Percentiles rank a stretch among this genome's conserved stretches.
phyloP scores from a whole-genome alignment of 1,140 invertebrate species.

The Euschistus heros region DNA sequence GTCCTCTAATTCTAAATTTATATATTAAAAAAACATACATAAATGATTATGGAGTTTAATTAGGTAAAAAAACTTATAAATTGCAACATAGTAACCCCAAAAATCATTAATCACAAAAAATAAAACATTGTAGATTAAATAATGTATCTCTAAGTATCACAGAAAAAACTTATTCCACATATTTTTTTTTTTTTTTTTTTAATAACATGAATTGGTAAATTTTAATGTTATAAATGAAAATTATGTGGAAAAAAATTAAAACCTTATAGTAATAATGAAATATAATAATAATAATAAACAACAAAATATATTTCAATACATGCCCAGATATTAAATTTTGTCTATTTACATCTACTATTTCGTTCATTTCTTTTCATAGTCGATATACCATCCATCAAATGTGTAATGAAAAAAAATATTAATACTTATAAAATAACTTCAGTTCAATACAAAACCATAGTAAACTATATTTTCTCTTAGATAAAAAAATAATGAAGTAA shows the following conservation, averaged over 20 bases:
- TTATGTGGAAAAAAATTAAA: slow-evolving; percentile 2
- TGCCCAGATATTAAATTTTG: too few relatives aligned
- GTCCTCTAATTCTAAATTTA: neutral
- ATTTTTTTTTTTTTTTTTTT: neutral
- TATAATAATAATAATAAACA: neutral
- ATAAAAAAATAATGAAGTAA: too few relatives aligned
- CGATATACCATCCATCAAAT: too few relatives aligned
- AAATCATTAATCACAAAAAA: slow-evolving; percentile 13
- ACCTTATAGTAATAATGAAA: too few relatives aligned
- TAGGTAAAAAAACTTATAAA: slow-evolving; percentile 3
- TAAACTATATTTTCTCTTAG: too few relatives aligned
- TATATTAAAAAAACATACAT: neutral
- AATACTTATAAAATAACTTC: too few relatives aligned
- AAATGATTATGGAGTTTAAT: slow-evolving; percentile 7
- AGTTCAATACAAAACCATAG: too few relatives aligned
- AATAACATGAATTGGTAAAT: slow-evolving; percentile 4
- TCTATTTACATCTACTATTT: too few relatives aligned
- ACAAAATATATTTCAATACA: neutral
- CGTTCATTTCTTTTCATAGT: too few relatives aligned
- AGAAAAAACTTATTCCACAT: slow-evolving; percentile 15
- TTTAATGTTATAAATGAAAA: slow-evolving; percentile 7
- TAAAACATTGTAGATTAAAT: slow-evolving; percentile 11
- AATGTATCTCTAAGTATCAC: slow-evolving; percentile 17
- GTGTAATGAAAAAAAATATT: too few relatives aligned
- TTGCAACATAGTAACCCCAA: slow-evolving; percentile 3